Percentiles rank a stretch among this genome's conserved stretches.
These are phyloP conservation scores for Cherax quadricarinatus DNA, from an alignment of 1,140 invertebrate species.

Conservation along the genomic window DNA sequence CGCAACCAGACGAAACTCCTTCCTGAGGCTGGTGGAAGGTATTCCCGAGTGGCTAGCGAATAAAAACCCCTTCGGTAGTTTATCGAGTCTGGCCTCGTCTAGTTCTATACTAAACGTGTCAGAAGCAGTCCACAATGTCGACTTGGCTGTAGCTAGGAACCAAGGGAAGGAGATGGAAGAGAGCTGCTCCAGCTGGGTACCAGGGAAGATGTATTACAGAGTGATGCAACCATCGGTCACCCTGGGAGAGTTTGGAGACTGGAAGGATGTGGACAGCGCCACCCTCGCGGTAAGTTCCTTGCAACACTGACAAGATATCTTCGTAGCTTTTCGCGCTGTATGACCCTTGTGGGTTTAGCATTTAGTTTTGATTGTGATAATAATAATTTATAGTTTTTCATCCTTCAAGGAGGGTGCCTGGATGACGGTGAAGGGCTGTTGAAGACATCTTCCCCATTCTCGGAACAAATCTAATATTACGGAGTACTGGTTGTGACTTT, in stretches of 20 bases:
- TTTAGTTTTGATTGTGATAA: no score
- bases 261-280: slow-evolving; percentile 40
- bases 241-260: slow-evolving; percentile 19
- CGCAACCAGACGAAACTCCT: neutral
- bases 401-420: no score
- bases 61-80: slow-evolving; percentile 4
- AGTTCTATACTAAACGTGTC: neutral
- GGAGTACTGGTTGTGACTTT: no score
- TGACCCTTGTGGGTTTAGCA: no score
- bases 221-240: slow-evolving; percentile 33
- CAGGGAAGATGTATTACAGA: neutral
- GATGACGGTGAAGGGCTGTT: no score
- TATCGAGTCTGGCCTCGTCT: neutral
- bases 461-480: no score
- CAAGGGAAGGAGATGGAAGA: neutral
- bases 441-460: no score
- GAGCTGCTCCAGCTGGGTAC: neutral
- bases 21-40: neutral
- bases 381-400: no score
- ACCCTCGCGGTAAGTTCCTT: neutral
- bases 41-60: slow-evolving; percentile 43
- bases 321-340: no score
- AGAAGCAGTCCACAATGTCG: neutral
- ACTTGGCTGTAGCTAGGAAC: neutral
- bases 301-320: neutral